These are phyloP conservation scores for Drosophila murphyi DNA, from an alignment of 1,140 invertebrate genomes.

Conservation along the genomic window DNA sequence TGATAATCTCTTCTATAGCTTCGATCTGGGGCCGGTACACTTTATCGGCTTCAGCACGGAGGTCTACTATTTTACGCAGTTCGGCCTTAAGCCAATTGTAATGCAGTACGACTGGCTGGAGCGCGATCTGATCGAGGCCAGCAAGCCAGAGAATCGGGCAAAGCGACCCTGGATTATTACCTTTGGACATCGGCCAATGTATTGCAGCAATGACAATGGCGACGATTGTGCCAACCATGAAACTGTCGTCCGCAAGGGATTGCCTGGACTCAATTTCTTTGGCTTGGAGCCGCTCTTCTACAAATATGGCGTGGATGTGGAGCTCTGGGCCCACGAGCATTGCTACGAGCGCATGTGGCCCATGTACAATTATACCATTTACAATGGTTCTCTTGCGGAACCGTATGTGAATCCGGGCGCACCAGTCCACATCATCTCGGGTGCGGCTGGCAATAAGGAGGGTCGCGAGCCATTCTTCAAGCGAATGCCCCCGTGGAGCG, in stretches of 20 bases:
- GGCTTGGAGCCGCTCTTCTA: constrained; percentile 94
- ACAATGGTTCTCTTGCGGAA: constrained; percentile 90
- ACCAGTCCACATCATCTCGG: constrained; percentile 96
- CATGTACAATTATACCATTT: constrained; percentile 93
- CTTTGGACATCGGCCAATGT: constrained; percentile 98
- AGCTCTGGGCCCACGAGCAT: constrained; percentile 98
- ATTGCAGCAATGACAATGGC: constrained; percentile 94
- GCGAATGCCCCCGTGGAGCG: constrained; percentile 73
- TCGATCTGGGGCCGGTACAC: constrained; percentile 96
- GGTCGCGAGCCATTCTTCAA: constrained; percentile 85
- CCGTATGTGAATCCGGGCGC: constrained; percentile 95
- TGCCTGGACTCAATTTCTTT: constrained; percentile 89
- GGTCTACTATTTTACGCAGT: constrained; percentile 96
- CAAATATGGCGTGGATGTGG: constrained; percentile 95
- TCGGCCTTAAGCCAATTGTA: constrained; percentile 92
- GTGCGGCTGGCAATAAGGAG: constrained; percentile 94
- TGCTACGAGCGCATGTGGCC: constrained; percentile 97
- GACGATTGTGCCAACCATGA: constrained; percentile 94
- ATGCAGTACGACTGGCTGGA: constrained; percentile 96
- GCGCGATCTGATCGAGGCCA: constrained; percentile 90
- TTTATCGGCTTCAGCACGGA: constrained; percentile 97
- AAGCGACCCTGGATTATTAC: constrained; percentile 96
- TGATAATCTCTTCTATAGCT: constrained; percentile 94
- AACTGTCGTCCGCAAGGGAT: constrained; percentile 90
- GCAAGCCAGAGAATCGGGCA: constrained; percentile 87